These are phyloP conservation scores for Pachypeltis micranthus DNA, from an alignment of 1,140 invertebrate genomes.

Conservation along the genomic window DNA sequence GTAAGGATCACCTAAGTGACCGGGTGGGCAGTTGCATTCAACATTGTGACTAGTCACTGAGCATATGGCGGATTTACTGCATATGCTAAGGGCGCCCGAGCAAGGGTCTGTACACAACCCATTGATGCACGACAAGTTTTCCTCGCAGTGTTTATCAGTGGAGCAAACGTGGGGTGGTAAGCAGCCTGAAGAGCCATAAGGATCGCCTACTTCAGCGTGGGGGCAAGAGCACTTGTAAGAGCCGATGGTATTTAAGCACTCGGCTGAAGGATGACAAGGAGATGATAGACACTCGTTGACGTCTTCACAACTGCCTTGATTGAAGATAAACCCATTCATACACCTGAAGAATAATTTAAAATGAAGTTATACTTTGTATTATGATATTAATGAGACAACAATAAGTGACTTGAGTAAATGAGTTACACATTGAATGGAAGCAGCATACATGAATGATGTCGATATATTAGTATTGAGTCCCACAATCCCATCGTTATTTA, in stretches of 20 bases:
- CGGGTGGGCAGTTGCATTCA: conserved; percentile 58
- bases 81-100: conserved; percentile 39
- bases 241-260: conserved; percentile 66
- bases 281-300: conserved; percentile 64
- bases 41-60: conserved; percentile 54
- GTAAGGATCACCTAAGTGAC: conserved; percentile 65
- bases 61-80: conserved; percentile 61
- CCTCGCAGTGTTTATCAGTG: conserved; percentile 52
- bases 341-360: conserved; percentile 38
- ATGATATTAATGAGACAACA: too few species aligned
- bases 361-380: conserved; percentile 15
- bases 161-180: conserved; percentile 56
- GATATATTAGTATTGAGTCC: too few species aligned
- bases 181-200: conserved; percentile 56
- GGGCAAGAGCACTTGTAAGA: conserved; percentile 70
- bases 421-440: too few species aligned
- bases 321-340: conserved; percentile 52
- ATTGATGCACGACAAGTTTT: conserved; percentile 55
- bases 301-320: conserved; percentile 57
- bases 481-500: too few species aligned
- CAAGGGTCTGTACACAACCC: conserved; percentile 69
- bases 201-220: conserved; percentile 63
- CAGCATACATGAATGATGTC: too few species aligned
- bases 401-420: too few species aligned
- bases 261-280: conserved; percentile 65